Evolutionary conservation across 2,113 vertebrate species (phyloP).

Genomic region (Neogale vison): DNA sequence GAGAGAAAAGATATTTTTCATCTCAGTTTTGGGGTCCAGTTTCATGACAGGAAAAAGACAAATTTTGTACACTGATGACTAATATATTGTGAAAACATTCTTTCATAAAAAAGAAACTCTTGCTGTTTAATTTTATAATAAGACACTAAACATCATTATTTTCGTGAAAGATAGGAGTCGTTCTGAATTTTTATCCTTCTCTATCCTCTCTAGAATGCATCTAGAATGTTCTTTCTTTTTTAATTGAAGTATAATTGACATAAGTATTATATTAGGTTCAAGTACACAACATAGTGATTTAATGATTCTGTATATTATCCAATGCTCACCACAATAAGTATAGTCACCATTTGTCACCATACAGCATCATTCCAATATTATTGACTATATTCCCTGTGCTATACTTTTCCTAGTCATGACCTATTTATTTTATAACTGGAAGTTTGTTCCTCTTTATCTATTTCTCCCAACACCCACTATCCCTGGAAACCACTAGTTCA

Average conservation of each 20-base stretch:
- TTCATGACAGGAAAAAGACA: neutral
- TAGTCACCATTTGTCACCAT: neutral
- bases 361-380: neutral
- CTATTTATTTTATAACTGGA: neutral
- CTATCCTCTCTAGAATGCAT: neutral
- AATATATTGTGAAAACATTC: neutral
- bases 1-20: neutral
- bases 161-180: neutral
- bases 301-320: neutral
- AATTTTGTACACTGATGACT: neutral
- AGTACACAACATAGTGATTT: neutral
- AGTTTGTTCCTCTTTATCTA: neutral
- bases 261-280: neutral
- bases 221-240: neutral
- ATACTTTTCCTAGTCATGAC: neutral
- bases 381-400: neutral
- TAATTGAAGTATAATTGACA: neutral
- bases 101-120: neutral
- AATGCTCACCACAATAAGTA: neutral
- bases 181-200: neutral
- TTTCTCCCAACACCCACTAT: neutral
- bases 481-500: neutral
- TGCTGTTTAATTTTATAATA: neutral
- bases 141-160: neutral
- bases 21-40: neutral